Base-by-base conservation (phyloP, 2,888 invertebrate species). In the Lottia scabra region DNA sequence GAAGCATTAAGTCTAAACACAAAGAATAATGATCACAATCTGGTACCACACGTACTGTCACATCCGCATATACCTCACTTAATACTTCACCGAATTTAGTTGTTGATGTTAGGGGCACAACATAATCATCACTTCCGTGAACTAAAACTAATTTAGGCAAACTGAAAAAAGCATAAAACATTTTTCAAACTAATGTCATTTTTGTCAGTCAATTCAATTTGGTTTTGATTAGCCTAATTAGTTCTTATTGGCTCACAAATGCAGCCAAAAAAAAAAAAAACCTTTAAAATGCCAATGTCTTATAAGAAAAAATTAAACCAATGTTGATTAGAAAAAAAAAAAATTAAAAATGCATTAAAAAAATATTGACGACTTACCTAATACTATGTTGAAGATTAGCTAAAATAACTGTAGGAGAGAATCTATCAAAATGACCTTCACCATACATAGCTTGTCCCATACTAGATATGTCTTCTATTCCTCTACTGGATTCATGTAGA, bases 371-470 rank as follows among this genome's bases (percentile, higher is more conserved):
- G 19, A 56, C 75, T 68, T 75, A 87, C 86, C 83, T 83, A 63
- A 81, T 78, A 67, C 81, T 80, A 30, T 78, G 73, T 3, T 81
- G 79, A 26, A 87, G 74, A 66, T 80, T 78, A 66, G 76, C 75
- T 48, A 85, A 76, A 27, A 87, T 81, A 45, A 79, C 71, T 19
- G 83, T 81, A 0, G 88, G 88, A 19, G 88, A 88, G 74, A 86
- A 87, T 46, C 85, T 76, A 45, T 85, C 84, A 80, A 88, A 88
- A 73, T 87, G 85, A 38, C 85, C 82, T 19, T 80, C 78, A 30
- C 86, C 87, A 77, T 87, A 87, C 86, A 88, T 87, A 44, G 85
- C 87, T 46, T 84, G 77, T 6, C 81, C 73, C 87, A 88, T 88
- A 38, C 75, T 77, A 12, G 88, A 88, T 19, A 87, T 63, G 72